A percentile compares a stretch with the other conserved stretches of the same genome.
phyloP scores from a whole-genome alignment of 1,140 invertebrate species.

The Papilio polytes region DNA sequence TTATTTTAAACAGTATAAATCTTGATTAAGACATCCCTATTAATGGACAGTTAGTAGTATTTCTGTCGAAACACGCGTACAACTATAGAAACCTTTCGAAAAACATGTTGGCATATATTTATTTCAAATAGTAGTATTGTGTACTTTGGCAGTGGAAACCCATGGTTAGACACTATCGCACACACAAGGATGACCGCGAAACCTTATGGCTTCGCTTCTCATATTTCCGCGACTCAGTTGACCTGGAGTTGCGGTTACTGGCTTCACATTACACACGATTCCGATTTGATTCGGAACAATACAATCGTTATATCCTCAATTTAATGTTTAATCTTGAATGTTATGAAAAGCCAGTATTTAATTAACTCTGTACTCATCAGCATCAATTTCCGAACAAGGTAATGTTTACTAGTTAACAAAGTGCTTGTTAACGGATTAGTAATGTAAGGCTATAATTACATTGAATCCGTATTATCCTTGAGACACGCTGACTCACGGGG shows the following conservation, averaged over 20 bases:
- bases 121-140: no score
- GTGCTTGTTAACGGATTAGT: not conserved
- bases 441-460: conserved; percentile 23
- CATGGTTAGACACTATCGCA: not conserved
- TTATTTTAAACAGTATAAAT: not conserved
- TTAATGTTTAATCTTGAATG: not conserved
- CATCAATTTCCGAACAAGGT: not conserved
- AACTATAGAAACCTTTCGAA: no score
- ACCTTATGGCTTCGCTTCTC: conserved; percentile 53
- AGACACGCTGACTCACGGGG: conserved; percentile 21
- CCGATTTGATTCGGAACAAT: not conserved
- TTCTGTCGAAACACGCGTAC: no score
- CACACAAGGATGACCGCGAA: conserved; percentile 42
- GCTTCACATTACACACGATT: conserved; percentile 47
- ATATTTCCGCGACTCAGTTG: conserved; percentile 49
- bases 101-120: no score
- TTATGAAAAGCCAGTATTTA: not conserved
- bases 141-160: not conserved
- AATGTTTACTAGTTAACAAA: not conserved
- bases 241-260: conserved; percentile 55
- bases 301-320: not conserved
- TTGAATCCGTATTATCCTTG: conserved; percentile 25
- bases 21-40: no score
- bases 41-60: no score
- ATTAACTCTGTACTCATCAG: not conserved